Evolutionary conservation across 1,140 invertebrate species (phyloP), one percentile per base, ranked within the genome.

Genomic region (Ditylenchus dipsaci): DNA sequence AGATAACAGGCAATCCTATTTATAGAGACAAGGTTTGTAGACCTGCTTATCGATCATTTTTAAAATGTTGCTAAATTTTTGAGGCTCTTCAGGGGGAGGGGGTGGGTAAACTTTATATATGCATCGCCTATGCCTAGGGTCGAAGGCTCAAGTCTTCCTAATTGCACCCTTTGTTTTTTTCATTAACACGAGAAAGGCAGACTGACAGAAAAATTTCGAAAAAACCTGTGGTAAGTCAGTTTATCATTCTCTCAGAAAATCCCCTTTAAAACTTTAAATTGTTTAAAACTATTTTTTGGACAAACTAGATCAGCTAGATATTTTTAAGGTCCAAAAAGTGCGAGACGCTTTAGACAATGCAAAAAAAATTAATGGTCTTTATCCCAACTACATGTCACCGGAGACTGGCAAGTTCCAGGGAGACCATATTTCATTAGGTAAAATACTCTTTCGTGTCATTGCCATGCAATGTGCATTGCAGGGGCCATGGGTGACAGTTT

Each of bases 401-500:
- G 84, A 89, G 80, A 95, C 92, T 27, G 95, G 93, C 56, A 62
- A 67, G 43, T 63, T 9, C 27, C 21, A 45, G 7, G 19, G 65
- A 45, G 59, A 33, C 7, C 59, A 61, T 27, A 29, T 61, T 45
- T 61, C 59, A 19, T 45, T 61, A 15, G 59, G 49, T 63, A 95
- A 95, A 99, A 86, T 95, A 98, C 45, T 96, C 97, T 85, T 5
- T 38, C 11, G 33, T 38, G 33, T 38, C 33, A 3, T 38, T 38
- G 33, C 3, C n/a, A 38, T 38, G 33, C 3, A 38, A 38, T 5
- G 33, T 38, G 3, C 33, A 38, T 57, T 79, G 63, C 81, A 97
- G 95, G 95, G 63, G 95, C 92, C 1, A 85, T 98, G 1, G 95
- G 95, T 11, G 95, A 98, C 85, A 95, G 92, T 81, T 98, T 95